Evolutionary conservation across 2,888 invertebrate genomes (phyloP).

Genomic region (Agonopterix alstromeriana): DNA sequence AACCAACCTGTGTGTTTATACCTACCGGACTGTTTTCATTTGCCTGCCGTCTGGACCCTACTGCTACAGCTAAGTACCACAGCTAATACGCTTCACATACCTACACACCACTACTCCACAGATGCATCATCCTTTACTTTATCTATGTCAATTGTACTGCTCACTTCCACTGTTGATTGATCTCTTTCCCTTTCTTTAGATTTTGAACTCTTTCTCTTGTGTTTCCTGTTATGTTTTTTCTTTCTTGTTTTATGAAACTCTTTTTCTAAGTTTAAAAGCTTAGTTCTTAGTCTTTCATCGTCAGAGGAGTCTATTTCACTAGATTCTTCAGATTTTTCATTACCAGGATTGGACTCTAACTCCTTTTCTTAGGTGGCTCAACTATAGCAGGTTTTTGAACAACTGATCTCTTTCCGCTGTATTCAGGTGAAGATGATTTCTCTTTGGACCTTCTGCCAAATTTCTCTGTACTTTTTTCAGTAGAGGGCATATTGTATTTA

Average conservation of each 20-base stretch:
- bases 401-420: conserved; percentile 47
- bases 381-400: conserved; percentile 39
- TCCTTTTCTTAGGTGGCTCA: conserved; percentile 31
- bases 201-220: conserved; percentile 55
- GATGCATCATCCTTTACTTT: conserved; percentile 21
- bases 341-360: conserved; percentile 44
- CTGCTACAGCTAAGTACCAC: no score
- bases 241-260: conserved; percentile 62
- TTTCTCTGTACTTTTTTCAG: conserved; percentile 30
- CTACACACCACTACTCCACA: no score
- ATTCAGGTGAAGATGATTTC: conserved; percentile 24
- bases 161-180: conserved; percentile 57
- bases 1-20: no score
- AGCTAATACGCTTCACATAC: no score
- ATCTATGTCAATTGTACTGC: conserved; percentile 62
- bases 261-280: conserved; percentile 67
- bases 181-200: conserved; percentile 51
- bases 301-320: conserved; percentile 73
- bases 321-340: conserved; percentile 60
- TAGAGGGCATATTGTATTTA: conserved; percentile 21
- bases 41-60: no score
- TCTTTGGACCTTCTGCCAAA: conserved; percentile 23
- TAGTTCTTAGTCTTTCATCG: conserved; percentile 64
- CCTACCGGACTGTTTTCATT: no score
- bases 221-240: conserved; percentile 67